These are phyloP conservation scores for Mungos mungo DNA, from an alignment of 2,113 vertebrate genomes.

Conservation along the genomic window DNA sequence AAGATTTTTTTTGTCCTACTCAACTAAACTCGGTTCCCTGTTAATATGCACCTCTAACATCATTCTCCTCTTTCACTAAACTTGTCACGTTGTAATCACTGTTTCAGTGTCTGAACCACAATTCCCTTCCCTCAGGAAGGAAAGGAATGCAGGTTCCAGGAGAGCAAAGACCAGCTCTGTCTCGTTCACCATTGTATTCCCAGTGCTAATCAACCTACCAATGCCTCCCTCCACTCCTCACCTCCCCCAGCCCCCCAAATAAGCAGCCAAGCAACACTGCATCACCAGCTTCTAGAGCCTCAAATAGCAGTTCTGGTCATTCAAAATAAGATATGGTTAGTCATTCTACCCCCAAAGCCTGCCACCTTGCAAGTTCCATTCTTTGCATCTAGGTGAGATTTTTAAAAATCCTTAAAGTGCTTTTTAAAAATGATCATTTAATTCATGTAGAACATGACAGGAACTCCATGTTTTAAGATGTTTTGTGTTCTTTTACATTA, in stretches of 20 bases:
- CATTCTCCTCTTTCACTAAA: conserved; percentile 21
- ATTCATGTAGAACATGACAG: background rate
- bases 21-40: background rate
- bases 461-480: background rate
- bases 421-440: conserved; percentile 3
- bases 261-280: background rate
- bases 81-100: background rate
- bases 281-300: background rate
- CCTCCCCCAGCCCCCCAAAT: background rate
- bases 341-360: background rate
- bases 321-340: background rate
- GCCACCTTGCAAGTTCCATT: background rate
- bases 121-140: background rate
- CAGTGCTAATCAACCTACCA: background rate
- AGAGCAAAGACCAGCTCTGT: background rate
- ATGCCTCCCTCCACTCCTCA: background rate
- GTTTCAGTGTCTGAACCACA: background rate
- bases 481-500: conserved; percentile 35
- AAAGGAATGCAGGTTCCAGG: conserved; percentile 3
- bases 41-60: background rate
- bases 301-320: background rate
- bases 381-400: background rate
- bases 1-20: background rate
- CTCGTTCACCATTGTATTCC: background rate
- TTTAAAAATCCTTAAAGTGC: conserved; percentile 1